Percentiles rank a stretch among this genome's conserved stretches.
Evolutionary conservation across 2,113 vertebrate species (phyloP).

Genomic region (Paradoxurus hermaphroditus): DNA sequence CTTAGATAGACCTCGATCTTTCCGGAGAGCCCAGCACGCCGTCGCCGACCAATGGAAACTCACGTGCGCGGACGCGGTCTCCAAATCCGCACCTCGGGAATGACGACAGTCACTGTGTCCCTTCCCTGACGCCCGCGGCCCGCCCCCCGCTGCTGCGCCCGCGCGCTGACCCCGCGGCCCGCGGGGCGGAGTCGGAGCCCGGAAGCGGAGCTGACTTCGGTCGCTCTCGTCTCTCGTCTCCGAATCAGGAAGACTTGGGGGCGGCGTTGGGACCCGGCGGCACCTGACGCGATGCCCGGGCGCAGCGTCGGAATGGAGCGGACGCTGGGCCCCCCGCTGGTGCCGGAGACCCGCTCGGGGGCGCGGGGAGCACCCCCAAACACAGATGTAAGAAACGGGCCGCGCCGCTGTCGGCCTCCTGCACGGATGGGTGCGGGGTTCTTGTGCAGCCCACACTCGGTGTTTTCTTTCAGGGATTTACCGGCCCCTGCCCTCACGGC

Average conservation of each 20-base stretch:
- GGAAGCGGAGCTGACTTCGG: not conserved
- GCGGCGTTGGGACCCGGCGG: too few species aligned
- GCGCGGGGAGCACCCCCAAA: not conserved
- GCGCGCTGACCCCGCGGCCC: too few species aligned
- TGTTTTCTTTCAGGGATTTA: not conserved
- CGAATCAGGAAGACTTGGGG: not conserved
- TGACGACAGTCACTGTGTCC: not conserved
- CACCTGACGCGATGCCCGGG: too few species aligned
- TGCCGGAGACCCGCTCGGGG: not conserved
- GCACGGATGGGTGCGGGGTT: not conserved
- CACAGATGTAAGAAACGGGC: not conserved
- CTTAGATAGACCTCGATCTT: not conserved
- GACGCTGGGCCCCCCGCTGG: too few species aligned
- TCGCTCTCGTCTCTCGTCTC: not conserved
- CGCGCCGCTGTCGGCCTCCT: not conserved
- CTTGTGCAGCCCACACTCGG: not conserved
- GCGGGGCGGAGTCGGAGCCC: too few species aligned
- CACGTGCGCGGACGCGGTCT: not conserved
- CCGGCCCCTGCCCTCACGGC: too few species aligned
- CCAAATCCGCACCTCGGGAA: not conserved
- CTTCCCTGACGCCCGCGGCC: not conserved
- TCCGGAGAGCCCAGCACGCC: not conserved
- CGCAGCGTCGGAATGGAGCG: not conserved
- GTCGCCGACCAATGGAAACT: not conserved
- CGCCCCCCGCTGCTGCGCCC: too few species aligned